Conservation (phyloP, 2,888 invertebrate genomes). For the Thyatira batis region DNA sequence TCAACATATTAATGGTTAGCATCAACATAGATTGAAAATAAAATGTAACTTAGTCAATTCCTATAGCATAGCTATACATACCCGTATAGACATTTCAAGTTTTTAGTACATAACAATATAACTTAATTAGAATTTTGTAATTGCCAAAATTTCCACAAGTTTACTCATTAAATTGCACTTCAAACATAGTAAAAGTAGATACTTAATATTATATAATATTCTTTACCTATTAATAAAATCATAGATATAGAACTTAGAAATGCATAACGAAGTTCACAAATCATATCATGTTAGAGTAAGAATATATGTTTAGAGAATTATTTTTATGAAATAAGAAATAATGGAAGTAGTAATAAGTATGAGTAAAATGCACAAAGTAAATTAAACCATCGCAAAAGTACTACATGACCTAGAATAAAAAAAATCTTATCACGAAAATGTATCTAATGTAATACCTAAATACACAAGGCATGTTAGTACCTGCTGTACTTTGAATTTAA, state of each 20-base stretch:
- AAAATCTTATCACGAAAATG: conserved; percentile 11
- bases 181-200: not conserved
- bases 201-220: not conserved
- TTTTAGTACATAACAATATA: conserved; percentile 16
- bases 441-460: not conserved
- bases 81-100: conserved; percentile 9
- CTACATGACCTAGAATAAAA: conserved; percentile 16
- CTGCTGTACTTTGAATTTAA: conserved; percentile 14
- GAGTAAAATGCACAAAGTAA: conserved; percentile 30
- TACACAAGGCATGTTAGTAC: not conserved
- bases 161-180: not conserved
- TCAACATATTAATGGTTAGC: not conserved
- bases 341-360: conserved; percentile 28
- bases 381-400: conserved; percentile 10
- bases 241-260: not conserved
- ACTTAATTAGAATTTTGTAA: conserved; percentile 19
- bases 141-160: conserved; percentile 27
- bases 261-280: conserved; percentile 46
- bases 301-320: conserved; percentile 35
- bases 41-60: conserved; percentile 38
- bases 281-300: conserved; percentile 74
- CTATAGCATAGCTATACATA: conserved; percentile 39
- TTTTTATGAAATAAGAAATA: conserved; percentile 41
- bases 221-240: not conserved
- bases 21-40: not conserved